Base-by-base conservation (phyloP, 1,140 invertebrate species). In the Caenorhabditis brenneri region DNA sequence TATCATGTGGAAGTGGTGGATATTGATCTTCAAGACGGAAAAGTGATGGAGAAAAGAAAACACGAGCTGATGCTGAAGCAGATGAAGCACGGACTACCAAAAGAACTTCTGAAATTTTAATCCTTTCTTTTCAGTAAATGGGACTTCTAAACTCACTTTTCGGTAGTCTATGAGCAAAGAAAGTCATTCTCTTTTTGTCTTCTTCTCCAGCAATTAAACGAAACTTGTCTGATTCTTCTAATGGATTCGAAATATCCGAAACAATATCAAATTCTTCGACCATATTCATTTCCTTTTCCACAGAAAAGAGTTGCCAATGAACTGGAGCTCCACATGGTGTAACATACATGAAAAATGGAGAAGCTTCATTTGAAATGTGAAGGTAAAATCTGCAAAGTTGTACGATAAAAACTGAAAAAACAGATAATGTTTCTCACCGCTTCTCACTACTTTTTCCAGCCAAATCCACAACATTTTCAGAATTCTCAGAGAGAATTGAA, bases 241-340 rank as follows among this genome's bases (percentile, higher is more conserved):
- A n/a, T 24, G 81, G 19, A 82, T 49, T 74, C 5, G 81, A 42
- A 0, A 82, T 58, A 22, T 74, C 42, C 5, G 55, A 58, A n/a
- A 82, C 58, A 42, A 46, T 46, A 6, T 49, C 60, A 33, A 65
- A 74, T 27, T 69, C 60, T 69, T 55, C 31, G 6, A 24, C 2
- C 46, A 48, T 36, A 16, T 31, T 48, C 12, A 82, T 36, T 31
- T 82, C 81, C n/a, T 49, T 80, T 5, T 55, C 48, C 19, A 81
- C 60, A 31, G 60, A 74, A 80, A 85, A 85, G 31, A 85, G 84
- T 24, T 80, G 84, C 84, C 84, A 85, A 31, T 85, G 84, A 33
- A 85, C 60, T 15, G 60, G n/a, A 39, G 79, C 60, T 48, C 84
- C 84, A 55, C 84, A 85, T 6, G 84, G 80, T 16, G 84, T 85